These are phyloP conservation scores for Acanthaster planci DNA, from an alignment of 35 echinoderm and acorn worm species.

Conservation along the genomic window DNA sequence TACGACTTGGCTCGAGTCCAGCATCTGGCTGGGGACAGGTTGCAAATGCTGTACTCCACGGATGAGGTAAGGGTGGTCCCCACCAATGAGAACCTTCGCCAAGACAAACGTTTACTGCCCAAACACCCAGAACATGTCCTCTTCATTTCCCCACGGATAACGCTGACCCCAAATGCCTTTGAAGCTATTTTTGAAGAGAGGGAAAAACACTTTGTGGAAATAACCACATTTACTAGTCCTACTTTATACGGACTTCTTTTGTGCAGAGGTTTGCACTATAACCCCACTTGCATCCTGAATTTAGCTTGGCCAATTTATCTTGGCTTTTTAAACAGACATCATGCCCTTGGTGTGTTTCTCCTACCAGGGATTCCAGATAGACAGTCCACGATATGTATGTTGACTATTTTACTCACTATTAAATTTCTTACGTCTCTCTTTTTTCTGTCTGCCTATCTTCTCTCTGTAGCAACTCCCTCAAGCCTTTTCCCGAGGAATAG, in stretches of 20 bases:
- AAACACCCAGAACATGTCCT: not conserved
- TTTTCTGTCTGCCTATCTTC: not conserved
- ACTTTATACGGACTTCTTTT: too few relatives aligned
- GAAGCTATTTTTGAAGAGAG: not conserved
- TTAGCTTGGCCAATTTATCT: too few relatives aligned
- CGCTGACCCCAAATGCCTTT: not conserved
- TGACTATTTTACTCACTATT: too few relatives aligned
- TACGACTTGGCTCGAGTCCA: slow-evolving; percentile 21
- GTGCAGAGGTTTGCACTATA: too few relatives aligned
- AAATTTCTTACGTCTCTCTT: not conserved
- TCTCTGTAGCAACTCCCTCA: slow-evolving; percentile 42
- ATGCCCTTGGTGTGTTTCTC: too few relatives aligned
- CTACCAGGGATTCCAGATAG: too few relatives aligned
- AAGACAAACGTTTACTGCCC: not conserved
- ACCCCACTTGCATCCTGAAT: too few relatives aligned
- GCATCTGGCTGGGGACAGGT: not conserved
- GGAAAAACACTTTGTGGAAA: too few relatives aligned
- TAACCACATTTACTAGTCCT: too few relatives aligned
- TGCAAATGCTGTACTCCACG: slow-evolving; percentile 32
- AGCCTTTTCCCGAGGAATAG: slow-evolving; percentile 35
- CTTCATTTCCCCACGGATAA: not conserved
- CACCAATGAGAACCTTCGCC: not conserved
- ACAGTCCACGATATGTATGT: too few relatives aligned
- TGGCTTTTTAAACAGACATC: too few relatives aligned
- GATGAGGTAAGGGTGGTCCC: slow-evolving; percentile 20